phyloP scores from a whole-genome alignment of 2,797 vertebrate species.

The Leuciscus waleckii region DNA sequence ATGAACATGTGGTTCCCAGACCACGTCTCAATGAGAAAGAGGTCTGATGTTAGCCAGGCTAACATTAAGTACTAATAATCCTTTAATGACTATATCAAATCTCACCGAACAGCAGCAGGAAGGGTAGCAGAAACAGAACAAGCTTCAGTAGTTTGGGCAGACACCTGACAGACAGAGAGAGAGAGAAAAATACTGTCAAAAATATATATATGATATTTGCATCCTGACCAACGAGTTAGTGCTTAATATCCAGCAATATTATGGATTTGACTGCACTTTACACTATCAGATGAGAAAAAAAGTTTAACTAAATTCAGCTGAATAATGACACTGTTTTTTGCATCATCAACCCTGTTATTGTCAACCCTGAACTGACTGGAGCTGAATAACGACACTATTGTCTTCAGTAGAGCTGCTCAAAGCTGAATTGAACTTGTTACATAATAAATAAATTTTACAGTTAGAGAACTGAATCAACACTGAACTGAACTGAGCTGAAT shows the following conservation, averaged over 20 bases:
- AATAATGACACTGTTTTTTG: background rate
- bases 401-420: background rate
- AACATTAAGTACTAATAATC: background rate
- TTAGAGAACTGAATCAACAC: background rate
- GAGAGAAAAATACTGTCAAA: slow-evolving; percentile 11
- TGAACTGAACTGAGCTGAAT: background rate
- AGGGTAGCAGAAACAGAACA: slow-evolving; percentile 83
- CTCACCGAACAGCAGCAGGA: slow-evolving; percentile 89
- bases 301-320: background rate
- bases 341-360: background rate
- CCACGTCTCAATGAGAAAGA: too few species aligned
- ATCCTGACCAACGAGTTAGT: background rate
- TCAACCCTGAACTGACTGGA: background rate
- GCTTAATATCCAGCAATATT: background rate
- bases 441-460: background rate
- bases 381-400: background rate
- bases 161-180: slow-evolving; percentile 80
- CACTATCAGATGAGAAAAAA: background rate
- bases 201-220: background rate
- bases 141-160: slow-evolving; percentile 85
- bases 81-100: background rate
- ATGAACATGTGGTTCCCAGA: too few species aligned
- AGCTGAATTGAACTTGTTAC: background rate
- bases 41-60: too few species aligned
- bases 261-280: background rate